Percentiles rank a stretch among this genome's conserved stretches.
phyloP scores from a whole-genome alignment of 2,113 vertebrate species.

The Labeo catla region DNA sequence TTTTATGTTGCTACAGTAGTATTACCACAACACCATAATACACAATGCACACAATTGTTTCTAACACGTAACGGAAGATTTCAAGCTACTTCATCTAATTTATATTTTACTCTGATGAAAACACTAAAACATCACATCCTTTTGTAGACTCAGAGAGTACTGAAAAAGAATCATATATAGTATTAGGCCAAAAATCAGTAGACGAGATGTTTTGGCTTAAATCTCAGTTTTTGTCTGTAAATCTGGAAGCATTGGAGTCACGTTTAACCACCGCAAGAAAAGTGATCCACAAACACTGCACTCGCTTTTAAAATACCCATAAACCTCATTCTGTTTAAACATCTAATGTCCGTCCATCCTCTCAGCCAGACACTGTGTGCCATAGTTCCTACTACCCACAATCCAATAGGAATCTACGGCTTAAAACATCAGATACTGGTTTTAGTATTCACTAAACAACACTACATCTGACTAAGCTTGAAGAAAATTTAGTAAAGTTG shows the following conservation, averaged over 20 bases:
- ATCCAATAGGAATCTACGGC: not conserved
- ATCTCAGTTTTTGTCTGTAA: not conserved
- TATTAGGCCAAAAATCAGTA: not conserved
- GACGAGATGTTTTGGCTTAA: too few species aligned
- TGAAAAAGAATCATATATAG: not conserved
- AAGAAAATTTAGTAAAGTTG: not conserved
- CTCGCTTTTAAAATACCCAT: not conserved
- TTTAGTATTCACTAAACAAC: not conserved
- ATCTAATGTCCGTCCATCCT: not conserved
- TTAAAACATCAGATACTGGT: not conserved
- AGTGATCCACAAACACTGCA: not conserved
- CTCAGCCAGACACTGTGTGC: slow-evolving; percentile 4
- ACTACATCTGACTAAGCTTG: slow-evolving; percentile 4
- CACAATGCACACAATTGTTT: not conserved
- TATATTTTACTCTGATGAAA: not conserved
- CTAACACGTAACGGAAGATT: not conserved
- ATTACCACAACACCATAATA: not conserved
- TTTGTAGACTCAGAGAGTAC: not conserved
- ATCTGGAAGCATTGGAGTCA: not conserved
- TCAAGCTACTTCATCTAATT: not conserved
- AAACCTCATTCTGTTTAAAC: not conserved
- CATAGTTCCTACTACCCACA: not conserved
- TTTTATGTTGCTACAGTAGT: not conserved
- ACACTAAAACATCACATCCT: not conserved
- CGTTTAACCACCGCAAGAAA: not conserved